These are phyloP conservation scores for Leptodactylus fallax DNA, from an alignment of 2,797 vertebrate species.

Conservation along the genomic window DNA sequence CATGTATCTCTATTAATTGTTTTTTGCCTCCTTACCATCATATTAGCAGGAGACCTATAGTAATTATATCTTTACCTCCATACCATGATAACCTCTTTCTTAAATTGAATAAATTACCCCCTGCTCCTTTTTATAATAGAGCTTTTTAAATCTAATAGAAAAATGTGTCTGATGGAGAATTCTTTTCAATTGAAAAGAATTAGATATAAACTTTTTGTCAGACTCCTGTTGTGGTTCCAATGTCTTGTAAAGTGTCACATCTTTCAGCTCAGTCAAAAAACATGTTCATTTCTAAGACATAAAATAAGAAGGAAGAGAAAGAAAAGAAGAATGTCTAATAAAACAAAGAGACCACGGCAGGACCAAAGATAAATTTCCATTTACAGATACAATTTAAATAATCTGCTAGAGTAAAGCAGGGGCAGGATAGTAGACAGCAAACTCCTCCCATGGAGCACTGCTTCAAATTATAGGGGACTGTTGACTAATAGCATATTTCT, in stretches of 20 bases:
- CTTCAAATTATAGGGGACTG: too few relatives aligned
- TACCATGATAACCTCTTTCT: conserved; percentile 74
- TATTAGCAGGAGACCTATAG: conserved; percentile 74
- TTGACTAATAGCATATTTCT: too few relatives aligned
- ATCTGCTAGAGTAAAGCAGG: too few relatives aligned
- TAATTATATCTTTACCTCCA: conserved; percentile 75
- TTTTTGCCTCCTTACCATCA: conserved; percentile 69
- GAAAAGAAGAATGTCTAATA: background rate
- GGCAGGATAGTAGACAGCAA: too few relatives aligned
- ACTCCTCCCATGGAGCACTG: too few relatives aligned
- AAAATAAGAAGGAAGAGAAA: background rate
- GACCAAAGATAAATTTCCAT: too few relatives aligned
- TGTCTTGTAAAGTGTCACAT: conserved; percentile 34
- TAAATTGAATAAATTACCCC: conserved; percentile 75
- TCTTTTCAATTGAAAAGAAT: conserved; percentile 35
- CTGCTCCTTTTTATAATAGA: conserved; percentile 77
- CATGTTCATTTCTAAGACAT: background rate
- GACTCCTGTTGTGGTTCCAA: background rate
- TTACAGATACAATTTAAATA: too few relatives aligned
- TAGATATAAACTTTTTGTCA: conserved; percentile 39
- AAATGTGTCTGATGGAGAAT: conserved; percentile 67
- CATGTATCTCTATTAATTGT: conserved; percentile 75
- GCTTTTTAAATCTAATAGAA: conserved; percentile 72
- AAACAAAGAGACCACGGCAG: background rate
- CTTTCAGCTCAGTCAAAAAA: background rate